Evolutionary conservation across 1,140 invertebrate genomes (phyloP).

Genomic region (Bilobella aurantiaca): DNA sequence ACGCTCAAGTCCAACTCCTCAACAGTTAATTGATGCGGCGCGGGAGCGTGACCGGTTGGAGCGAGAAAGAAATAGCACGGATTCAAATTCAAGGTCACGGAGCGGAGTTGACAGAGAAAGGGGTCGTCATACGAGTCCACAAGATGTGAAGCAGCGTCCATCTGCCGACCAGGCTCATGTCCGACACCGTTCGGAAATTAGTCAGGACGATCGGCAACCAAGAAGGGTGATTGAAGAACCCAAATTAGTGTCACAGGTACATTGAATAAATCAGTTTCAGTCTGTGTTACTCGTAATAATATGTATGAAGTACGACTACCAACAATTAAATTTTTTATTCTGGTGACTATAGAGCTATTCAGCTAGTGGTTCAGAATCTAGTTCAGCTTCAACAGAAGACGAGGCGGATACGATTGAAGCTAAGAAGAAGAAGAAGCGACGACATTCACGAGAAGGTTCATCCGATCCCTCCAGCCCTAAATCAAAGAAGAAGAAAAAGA

Average conservation of each 20-base stretch:
- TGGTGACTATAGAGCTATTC: neutral
- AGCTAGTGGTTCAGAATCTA: conserved; percentile 24
- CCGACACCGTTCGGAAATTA: too few species aligned
- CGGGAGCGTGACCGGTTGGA: conserved; percentile 7
- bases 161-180: too few species aligned
- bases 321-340: neutral
- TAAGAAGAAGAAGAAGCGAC: conserved; percentile 52
- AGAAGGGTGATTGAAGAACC: neutral
- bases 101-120: neutral
- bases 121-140: neutral
- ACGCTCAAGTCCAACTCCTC: conserved; percentile 6
- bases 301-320: too few species aligned
- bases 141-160: neutral
- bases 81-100: too few species aligned
- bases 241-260: neutral
- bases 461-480: neutral
- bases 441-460: neutral
- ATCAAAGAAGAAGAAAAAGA: conserved; percentile 54
- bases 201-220: too few species aligned
- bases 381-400: conserved; percentile 35
- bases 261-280: too few species aligned
- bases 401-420: conserved; percentile 45
- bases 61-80: conserved; percentile 10
- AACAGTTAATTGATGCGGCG: conserved; percentile 7
- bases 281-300: too few species aligned